Percentiles rank a stretch among this genome's conserved stretches.
Evolutionary conservation across 2,797 vertebrate species (phyloP).

Genomic region (Lepidocolaptes lacrymiger): DNA sequence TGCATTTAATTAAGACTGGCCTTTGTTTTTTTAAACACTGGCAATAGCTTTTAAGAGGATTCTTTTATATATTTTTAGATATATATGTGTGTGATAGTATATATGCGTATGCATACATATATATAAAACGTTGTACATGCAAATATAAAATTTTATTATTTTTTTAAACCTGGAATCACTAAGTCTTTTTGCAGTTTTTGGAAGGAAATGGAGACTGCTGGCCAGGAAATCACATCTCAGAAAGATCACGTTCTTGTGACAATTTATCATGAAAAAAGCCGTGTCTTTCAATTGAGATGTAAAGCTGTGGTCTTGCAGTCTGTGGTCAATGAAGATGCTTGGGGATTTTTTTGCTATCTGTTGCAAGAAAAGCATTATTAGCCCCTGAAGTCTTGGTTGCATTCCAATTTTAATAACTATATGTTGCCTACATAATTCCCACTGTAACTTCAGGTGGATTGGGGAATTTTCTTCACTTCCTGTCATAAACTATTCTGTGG

Average conservation of each 20-base stretch:
- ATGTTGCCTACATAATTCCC: constrained; percentile 54
- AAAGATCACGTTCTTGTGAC: constrained; percentile 51
- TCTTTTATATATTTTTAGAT: neutral
- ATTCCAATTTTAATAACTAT: constrained; percentile 64
- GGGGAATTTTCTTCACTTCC: constrained; percentile 58
- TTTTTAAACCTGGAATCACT: neutral
- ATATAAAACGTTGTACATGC: too few relatives aligned
- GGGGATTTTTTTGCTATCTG: constrained; percentile 45
- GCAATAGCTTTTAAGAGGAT: neutral
- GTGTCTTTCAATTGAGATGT: constrained; percentile 37
- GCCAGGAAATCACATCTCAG: constrained; percentile 44
- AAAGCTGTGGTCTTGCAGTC: constrained; percentile 29
- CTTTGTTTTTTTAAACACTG: neutral
- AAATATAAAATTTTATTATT: too few relatives aligned
- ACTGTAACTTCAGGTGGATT: constrained; percentile 60
- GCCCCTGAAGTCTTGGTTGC: constrained; percentile 53
- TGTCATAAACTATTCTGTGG: constrained; percentile 46
- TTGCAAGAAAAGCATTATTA: constrained; percentile 60
- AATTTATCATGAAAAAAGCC: constrained; percentile 26
- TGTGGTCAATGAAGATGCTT: constrained; percentile 49
- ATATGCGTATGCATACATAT: neutral
- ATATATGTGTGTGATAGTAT: too few relatives aligned
- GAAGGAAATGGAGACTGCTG: constrained; percentile 24
- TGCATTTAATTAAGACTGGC: neutral
- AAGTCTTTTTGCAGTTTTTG: neutral